phyloP scores from a whole-genome alignment of 92 coral and sea anemone species.

The Metridium senile region DNA sequence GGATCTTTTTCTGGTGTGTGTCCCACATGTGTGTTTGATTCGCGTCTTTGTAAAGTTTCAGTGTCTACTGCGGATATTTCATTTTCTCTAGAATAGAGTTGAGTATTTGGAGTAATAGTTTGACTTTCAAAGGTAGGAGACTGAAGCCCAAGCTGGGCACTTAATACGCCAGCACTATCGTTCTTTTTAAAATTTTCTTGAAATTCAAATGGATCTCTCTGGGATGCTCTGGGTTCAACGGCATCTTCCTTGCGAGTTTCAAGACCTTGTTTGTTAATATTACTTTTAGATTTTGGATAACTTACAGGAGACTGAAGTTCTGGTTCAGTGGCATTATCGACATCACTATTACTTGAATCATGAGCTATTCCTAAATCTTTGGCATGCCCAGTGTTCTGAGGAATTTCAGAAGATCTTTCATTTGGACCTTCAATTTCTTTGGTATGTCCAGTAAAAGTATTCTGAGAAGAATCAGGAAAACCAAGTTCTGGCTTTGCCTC shows the following conservation, averaged over 20 bases:
- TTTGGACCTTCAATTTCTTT: background rate
- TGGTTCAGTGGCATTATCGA: too few relatives aligned
- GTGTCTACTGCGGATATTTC: too few relatives aligned
- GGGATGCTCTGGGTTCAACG: too few relatives aligned
- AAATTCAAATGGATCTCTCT: too few relatives aligned
- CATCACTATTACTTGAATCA: too few relatives aligned
- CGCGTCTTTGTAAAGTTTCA: background rate
- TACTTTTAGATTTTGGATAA: too few relatives aligned
- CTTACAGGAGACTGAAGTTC: too few relatives aligned
- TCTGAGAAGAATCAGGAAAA: background rate
- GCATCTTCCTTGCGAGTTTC: background rate
- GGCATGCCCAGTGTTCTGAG: background rate
- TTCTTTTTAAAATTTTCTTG: too few relatives aligned
- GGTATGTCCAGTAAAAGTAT: background rate
- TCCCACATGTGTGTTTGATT: background rate
- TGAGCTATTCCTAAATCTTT: background rate
- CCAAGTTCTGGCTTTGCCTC: background rate
- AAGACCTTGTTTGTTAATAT: too few relatives aligned
- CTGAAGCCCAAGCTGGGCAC: background rate
- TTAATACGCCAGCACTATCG: background rate
- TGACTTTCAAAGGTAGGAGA: conserved; percentile 2
- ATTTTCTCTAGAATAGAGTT: too few relatives aligned
- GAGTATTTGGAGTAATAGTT: background rate
- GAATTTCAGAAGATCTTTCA: background rate
- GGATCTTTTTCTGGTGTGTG: background rate